Evolutionary conservation across 1,140 invertebrate species (phyloP).

Genomic region (Tetragonula clypearis): DNA sequence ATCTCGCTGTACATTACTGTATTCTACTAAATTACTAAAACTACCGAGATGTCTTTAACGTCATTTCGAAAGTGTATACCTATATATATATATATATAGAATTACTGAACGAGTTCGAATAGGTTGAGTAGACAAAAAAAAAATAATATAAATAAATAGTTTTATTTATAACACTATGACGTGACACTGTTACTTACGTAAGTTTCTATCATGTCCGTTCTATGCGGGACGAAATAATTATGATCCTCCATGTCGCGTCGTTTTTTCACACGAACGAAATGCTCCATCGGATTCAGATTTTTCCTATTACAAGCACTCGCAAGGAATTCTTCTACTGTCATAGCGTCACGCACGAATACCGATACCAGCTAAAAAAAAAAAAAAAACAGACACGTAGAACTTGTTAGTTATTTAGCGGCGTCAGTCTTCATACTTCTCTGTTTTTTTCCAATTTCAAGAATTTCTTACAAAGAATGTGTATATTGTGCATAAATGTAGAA

Average conservation of each 20-base stretch:
- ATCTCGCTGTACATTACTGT: too few species aligned
- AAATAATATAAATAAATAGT: neutral
- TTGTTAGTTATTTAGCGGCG: neutral
- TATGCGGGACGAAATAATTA: slow-evolving; percentile 96
- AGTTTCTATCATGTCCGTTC: slow-evolving; percentile 96
- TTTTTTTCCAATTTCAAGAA: neutral
- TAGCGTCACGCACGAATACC: slow-evolving; percentile 92
- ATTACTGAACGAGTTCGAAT: neutral
- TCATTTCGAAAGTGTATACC: too few species aligned
- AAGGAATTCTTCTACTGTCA: slow-evolving; percentile 97
- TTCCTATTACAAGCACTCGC: slow-evolving; percentile 95
- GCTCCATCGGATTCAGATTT: slow-evolving; percentile 95
- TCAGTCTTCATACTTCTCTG: neutral
- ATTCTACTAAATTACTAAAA: too few species aligned
- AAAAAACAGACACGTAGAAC: neutral
- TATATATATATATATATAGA: too few species aligned
- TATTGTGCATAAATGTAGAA: too few species aligned
- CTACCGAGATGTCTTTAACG: too few species aligned
- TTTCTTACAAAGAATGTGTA: too few species aligned
- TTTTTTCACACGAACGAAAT: slow-evolving; percentile 97
- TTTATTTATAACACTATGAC: neutral
- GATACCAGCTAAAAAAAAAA: slow-evolving; percentile 87
- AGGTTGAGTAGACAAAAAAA: neutral
- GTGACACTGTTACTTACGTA: slow-evolving; percentile 88
- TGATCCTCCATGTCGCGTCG: slow-evolving; percentile 96